Evolutionary conservation across 2,888 invertebrate genomes (phyloP), one percentile per base, ranked within the genome.

Genomic region (Poecilobothrus nobilitatus): DNA sequence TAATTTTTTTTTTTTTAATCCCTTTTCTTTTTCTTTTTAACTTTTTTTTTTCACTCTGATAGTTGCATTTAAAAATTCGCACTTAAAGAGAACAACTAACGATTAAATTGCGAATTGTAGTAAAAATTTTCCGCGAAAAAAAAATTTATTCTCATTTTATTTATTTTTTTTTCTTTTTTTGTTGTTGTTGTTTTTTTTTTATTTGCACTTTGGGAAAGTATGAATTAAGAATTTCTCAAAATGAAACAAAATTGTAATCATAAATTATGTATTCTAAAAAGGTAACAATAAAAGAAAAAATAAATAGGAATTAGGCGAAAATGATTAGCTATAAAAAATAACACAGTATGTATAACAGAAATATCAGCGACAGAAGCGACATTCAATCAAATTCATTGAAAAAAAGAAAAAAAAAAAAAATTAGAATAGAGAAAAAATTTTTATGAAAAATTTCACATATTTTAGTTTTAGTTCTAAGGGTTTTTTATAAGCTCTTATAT

Each of bases 221-320:
- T 53, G 53, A 53, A 53, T 53, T 53, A 53, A 53, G 53, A 53
- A 53, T 18, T 53, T 53, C 53, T 53, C 53, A 53, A 53, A 53
- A 18, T 53, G 53, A 53, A 53, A n/a, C 53, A 53, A 27, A 27
- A 53, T 53, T 53, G 53, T 53, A 53, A 53, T 18, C 15, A 15
- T 15, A 53, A 53, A 53, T 53, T 53, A 53, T 53, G 53, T 53
- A 53, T 53, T 53, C 53, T 53, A 53, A 4, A 53, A 53, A 53
- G 15, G 53, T 53, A 18, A 53, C 2, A 18, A 53, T 4, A 53
- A 18, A 53, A 18, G 53, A 53, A 53, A 44, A 44, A 53, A 53
- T 18, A 18, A 53, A 53, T 12, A n/a, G 15, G 15, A 53, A 53
- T 53, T 53, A 18, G 53, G 53, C 53, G 53, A 53, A 53, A 53